Percentiles rank a stretch among this genome's conserved stretches.
Conservation (phyloP, 2,888 invertebrate species). For the Orthosia cruda region DNA sequence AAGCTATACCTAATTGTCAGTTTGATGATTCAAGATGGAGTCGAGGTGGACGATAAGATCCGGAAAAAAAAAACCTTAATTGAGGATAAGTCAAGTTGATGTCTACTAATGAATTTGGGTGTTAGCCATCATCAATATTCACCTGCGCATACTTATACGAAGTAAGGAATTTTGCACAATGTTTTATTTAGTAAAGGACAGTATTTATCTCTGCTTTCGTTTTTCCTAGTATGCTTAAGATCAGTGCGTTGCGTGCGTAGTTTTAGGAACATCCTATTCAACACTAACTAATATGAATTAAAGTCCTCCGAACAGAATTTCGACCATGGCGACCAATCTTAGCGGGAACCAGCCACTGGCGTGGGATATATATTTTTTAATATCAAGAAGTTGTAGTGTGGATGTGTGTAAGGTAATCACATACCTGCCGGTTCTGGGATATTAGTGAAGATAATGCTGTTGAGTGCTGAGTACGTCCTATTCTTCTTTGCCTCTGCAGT, state of each 20-base stretch:
- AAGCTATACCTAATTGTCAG: too few species aligned
- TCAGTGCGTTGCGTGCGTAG: too few species aligned
- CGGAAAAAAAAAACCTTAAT: too few species aligned
- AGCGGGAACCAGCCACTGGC: neutral
- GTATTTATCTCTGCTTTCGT: too few species aligned
- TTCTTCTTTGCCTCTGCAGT: conserved; percentile 28
- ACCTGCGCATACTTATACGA: neutral
- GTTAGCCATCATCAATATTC: neutral
- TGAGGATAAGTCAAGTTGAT: too few species aligned
- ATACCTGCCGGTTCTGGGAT: conserved; percentile 20
- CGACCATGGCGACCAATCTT: too few species aligned
- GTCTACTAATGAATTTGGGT: neutral
- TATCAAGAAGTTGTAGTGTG: neutral
- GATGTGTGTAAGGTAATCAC: neutral
- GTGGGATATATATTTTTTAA: too few species aligned
- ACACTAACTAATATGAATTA: too few species aligned
- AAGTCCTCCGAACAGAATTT: too few species aligned
- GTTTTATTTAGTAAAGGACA: neutral
- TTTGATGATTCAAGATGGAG: neutral
- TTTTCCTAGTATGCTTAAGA: too few species aligned
- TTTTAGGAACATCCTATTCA: too few species aligned
- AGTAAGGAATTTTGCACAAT: neutral
- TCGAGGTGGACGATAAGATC: neutral
- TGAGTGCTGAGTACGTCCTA: conserved; percentile 32
- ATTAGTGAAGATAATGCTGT: conserved; percentile 46